Percentiles rank a stretch among this genome's conserved stretches.
phyloP scores from a whole-genome alignment of 2,888 invertebrate genomes.

The Apocheima hispidaria region DNA sequence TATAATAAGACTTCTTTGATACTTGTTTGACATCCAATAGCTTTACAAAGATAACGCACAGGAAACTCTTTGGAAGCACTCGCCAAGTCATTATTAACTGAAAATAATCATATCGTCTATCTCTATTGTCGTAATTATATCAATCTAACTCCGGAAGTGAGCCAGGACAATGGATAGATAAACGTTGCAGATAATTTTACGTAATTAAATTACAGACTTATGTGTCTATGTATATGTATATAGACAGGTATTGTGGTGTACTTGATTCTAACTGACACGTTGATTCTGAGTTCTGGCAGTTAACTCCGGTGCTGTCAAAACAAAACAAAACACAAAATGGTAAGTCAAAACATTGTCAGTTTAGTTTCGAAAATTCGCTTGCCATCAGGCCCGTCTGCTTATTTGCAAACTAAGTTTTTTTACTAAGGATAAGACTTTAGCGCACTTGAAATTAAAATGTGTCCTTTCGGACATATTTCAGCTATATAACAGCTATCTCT shows the following conservation, averaged over 20 bases:
- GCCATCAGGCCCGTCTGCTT: too few species aligned
- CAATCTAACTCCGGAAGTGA: slow-evolving; percentile 44
- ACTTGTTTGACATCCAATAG: too few species aligned
- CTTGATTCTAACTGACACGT: slow-evolving; percentile 17
- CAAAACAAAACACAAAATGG: neutral
- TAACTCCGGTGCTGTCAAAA: slow-evolving; percentile 1
- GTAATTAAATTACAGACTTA: slow-evolving; percentile 43
- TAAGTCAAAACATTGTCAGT: neutral
- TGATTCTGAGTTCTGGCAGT: slow-evolving; percentile 10
- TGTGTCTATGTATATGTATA: neutral
- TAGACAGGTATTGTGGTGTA: slow-evolving; percentile 15
- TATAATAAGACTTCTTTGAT: too few species aligned
- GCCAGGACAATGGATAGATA: slow-evolving; percentile 48
- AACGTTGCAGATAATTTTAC: slow-evolving; percentile 33
- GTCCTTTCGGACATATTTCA: too few species aligned
- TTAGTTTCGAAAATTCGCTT: too few species aligned
- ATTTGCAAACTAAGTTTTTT: too few species aligned
- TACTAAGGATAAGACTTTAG: too few species aligned
- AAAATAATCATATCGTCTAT: slow-evolving; percentile 11
- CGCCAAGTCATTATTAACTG: neutral
- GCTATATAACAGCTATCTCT: too few species aligned
- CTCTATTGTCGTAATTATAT: slow-evolving; percentile 26
- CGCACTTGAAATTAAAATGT: too few species aligned
- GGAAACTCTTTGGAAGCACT: slow-evolving; percentile 3
- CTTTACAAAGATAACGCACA: neutral